These are phyloP conservation scores for Clarias gariepinus DNA, from an alignment of 2,113 vertebrate genomes.

Conservation along the genomic window DNA sequence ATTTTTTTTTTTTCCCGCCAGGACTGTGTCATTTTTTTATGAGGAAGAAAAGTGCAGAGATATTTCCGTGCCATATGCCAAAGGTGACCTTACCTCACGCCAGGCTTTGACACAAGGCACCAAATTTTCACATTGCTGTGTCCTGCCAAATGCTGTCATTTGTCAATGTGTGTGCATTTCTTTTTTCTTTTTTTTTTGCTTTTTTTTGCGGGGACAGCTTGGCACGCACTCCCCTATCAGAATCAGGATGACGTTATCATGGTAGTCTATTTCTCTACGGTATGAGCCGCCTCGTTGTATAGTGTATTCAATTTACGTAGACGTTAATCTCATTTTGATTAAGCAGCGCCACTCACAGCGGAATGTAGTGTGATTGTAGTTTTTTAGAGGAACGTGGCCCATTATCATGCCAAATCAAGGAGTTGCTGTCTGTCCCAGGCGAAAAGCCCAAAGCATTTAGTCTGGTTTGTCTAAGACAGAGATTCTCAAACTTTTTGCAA, in stretches of 20 bases:
- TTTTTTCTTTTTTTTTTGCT: slow-evolving; percentile 11
- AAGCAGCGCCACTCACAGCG: slow-evolving; percentile 3
- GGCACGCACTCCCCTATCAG: slow-evolving; percentile 23
- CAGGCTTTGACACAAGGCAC: slow-evolving; percentile 35
- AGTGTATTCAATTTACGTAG: background rate
- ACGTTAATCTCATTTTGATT: slow-evolving; percentile 16
- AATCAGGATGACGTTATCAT: slow-evolving; percentile 40
- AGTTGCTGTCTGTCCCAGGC: background rate
- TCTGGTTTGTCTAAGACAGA: background rate
- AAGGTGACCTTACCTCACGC: slow-evolving; percentile 57
- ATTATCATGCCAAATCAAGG: background rate
- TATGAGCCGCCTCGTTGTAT: background rate
- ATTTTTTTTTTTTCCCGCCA: slow-evolving; percentile 9
- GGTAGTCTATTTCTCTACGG: slow-evolving; percentile 4
- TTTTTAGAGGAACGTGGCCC: background rate
- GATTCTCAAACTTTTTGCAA: background rate
- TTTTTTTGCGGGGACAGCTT: slow-evolving; percentile 29
- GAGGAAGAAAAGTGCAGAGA: slow-evolving; percentile 45
- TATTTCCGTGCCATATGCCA: slow-evolving; percentile 37
- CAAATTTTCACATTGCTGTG: slow-evolving; percentile 46
- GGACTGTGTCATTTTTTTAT: slow-evolving; percentile 54
- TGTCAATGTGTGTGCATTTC: slow-evolving; percentile 43
- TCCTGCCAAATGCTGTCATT: slow-evolving; percentile 54
- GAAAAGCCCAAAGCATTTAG: background rate
- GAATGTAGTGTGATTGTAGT: slow-evolving; percentile 19